Evolutionary conservation across 2,888 invertebrate genomes (phyloP), one percentile per base, ranked within the genome.

Genomic region (Leucoptera coffeella): DNA sequence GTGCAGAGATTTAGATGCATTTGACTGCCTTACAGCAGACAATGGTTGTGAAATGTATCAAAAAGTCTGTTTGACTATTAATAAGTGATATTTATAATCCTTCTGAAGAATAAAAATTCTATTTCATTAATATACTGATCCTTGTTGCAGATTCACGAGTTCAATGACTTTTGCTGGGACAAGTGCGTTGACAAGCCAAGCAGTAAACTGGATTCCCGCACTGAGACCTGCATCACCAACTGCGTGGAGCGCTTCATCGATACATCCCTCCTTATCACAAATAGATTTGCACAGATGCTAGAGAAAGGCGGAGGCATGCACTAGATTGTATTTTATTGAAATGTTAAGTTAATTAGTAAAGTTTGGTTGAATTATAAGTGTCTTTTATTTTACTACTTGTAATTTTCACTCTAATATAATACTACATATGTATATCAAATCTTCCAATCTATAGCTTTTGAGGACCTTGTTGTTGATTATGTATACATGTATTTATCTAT

Each of bases 101-200:
- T 23, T 11, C 3, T 15, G 3, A 17, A 19, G 12, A 6, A 5
- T 17, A 17, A 17, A 22, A 17, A 17, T 17, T 7, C 9, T 7
- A 6, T 7, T 17, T 9, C 9, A 17, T 6, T 7, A 17, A 17
- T 17, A 17, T 7, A 17, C 17, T n/a, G 9, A 7, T 7, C 9
- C 17, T 9, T 11, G 35, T 74, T 73, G 29, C 50, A 94, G 91
- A 86, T 95, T 34, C 90, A 91, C 43, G 87, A 88, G 53, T 86
- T 95, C 51, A 92, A 89, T 42, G 93, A 93, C 44, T 80, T 89
- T 36, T 96, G 95, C 52, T 96, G 95, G 95, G 94, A 95, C 11
- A 90, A 91, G 51, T 96, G 95, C 50, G 78, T 95, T 17, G 92
- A 92, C 28, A 92, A 90, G 46, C 91, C 93, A 4, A 79, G 86